Evolutionary conservation across 2,113 vertebrate species (phyloP).

Genomic region (Neopipo cinnamomea): DNA sequence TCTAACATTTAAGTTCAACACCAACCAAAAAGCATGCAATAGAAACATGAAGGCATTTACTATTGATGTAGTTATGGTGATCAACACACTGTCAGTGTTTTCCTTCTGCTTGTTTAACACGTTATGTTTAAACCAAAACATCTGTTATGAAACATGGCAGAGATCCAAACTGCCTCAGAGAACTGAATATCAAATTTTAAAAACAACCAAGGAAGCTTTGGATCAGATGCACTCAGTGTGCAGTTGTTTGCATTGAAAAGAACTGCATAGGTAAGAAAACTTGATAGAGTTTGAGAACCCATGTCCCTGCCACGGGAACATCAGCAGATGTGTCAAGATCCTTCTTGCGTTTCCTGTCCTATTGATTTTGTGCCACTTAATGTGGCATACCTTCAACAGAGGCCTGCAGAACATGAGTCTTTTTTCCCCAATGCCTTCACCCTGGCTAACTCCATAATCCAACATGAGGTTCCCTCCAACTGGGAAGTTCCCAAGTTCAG

Average conservation of each 20-base stretch:
- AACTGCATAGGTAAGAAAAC: background rate
- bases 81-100: background rate
- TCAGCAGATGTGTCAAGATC: background rate
- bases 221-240: background rate
- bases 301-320: background rate
- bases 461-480: background rate
- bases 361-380: background rate
- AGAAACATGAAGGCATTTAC: background rate
- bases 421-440: background rate
- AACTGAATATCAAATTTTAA: background rate
- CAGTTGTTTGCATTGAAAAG: background rate
- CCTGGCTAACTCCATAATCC: background rate
- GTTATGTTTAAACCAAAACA: background rate
- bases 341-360: background rate
- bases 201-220: background rate
- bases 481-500: background rate
- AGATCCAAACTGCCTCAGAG: background rate
- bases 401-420: background rate
- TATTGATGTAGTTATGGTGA: background rate
- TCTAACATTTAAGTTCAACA: background rate
- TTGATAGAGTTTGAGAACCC: background rate
- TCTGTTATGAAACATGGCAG: background rate
- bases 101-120: background rate
- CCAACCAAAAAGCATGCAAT: background rate
- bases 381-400: background rate